A percentile compares a stretch with the other conserved stretches of the same genome.
Conservation (phyloP, 2,888 invertebrate genomes). For the Parnassius mnemosyne region DNA sequence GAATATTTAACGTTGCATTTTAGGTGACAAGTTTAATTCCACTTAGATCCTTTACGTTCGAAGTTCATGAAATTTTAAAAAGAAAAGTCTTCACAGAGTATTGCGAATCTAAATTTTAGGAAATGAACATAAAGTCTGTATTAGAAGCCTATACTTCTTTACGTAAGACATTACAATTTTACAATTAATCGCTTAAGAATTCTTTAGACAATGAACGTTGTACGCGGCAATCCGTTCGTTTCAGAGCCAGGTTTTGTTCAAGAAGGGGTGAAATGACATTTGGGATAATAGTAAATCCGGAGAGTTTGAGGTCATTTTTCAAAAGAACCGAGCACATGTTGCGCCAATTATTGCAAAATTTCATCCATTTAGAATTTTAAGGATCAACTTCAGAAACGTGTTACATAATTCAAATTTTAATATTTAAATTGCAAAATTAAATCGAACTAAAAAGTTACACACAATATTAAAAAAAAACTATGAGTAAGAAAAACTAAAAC, state of each 20-base stretch:
- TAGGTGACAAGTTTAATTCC: constrained; percentile 30
- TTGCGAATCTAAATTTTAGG: constrained; percentile 28
- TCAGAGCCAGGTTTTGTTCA: constrained; percentile 71
- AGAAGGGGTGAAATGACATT: constrained; percentile 76
- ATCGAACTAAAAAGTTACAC: too few species aligned
- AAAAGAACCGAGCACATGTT: constrained; percentile 48
- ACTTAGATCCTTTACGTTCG: constrained; percentile 47
- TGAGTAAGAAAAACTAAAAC: too few species aligned
- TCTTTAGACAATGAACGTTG: constrained; percentile 64
- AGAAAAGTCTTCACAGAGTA: constrained; percentile 31
- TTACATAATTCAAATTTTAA: too few species aligned
- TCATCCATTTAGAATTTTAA: too few species aligned
- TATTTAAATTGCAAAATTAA: too few species aligned
- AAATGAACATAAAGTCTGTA: constrained; percentile 28
- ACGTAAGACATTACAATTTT: constrained; percentile 44
- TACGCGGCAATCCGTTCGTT: constrained; percentile 69
- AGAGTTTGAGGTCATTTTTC: constrained; percentile 71
- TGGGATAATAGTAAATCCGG: constrained; percentile 60
- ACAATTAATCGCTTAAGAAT: constrained; percentile 63
- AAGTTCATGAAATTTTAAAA: constrained; percentile 54
- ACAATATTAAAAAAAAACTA: too few species aligned
- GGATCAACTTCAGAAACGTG: too few species aligned
- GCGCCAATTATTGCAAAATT: too few species aligned
- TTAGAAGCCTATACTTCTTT: constrained; percentile 23
- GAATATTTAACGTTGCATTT: constrained; percentile 40